phyloP scores from a whole-genome alignment of 2,113 vertebrate species.

The Stictonetta naevosa region DNA sequence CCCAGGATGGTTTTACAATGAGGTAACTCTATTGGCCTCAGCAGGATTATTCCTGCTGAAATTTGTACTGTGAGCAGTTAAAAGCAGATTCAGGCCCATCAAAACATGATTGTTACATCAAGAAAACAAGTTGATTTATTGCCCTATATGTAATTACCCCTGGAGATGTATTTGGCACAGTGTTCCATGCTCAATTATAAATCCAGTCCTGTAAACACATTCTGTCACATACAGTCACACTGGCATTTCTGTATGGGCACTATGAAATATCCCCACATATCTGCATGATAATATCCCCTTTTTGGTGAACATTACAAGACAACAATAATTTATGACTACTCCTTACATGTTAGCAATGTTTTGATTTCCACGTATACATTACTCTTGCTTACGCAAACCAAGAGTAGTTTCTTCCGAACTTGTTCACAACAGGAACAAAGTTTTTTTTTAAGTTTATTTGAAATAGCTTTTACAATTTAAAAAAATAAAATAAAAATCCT shows the following conservation, averaged over 20 bases:
- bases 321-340: conserved; percentile 65
- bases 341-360: conserved; percentile 47
- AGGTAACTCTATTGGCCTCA: not conserved
- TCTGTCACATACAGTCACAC: conserved; percentile 25
- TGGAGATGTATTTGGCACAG: conserved; percentile 55
- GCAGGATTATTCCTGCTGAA: not conserved
- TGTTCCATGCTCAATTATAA: conserved; percentile 39
- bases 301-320: conserved; percentile 55
- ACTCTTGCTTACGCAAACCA: conserved; percentile 27
- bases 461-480: conserved; percentile 67
- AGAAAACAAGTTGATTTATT: conserved; percentile 18
- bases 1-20: not conserved
- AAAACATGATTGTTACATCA: not conserved
- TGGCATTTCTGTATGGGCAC: conserved; percentile 47
- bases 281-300: conserved; percentile 57
- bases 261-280: conserved; percentile 40
- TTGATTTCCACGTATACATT: conserved; percentile 36
- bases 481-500: conserved; percentile 73
- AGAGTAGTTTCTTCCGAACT: conserved; percentile 31
- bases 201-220: conserved; percentile 64
- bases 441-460: conserved; percentile 38
- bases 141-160: not conserved
- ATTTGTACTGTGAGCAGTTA: not conserved
- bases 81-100: conserved; percentile 23
- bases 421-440: conserved; percentile 52